Base-by-base conservation (phyloP, 2,113 vertebrate species). In the Eclectus roratus region DNA sequence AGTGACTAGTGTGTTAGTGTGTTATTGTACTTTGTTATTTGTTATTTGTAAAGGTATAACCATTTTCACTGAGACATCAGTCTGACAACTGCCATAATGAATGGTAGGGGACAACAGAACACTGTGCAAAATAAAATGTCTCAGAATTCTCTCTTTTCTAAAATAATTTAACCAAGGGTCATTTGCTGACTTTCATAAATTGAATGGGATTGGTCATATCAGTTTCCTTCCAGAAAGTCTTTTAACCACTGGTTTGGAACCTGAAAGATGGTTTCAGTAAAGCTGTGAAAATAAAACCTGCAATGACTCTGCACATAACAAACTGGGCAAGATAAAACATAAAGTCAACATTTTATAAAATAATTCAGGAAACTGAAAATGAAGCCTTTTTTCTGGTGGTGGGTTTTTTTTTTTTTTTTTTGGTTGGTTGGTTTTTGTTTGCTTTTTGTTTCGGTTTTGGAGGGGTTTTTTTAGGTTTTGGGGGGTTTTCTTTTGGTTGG, bases 321-420 rank as follows among this genome's bases (percentile, higher is more conserved):
- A 65, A 52, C 13, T 20, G 6, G 6, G 11, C 13, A 70, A 24
- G 12, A 21, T 56, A 80, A 91, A 82, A 28, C 9, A 33, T 8
- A 5, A 84, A 89, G 18, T 66, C 35, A 80, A 27, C 3, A n/a
- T 72, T 79, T 82, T 52, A 6, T 35, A 44, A 77, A 28, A n/a
- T 17, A 53, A 53, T 39, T 44, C 17, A 65, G 46, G 77, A 90
- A 80, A 50, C 2, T 43, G 10, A 55, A 93, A 83, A 49, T 1
- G 3, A 56, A 65, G 6, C 1, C 1, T 41, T 65, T 18, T 76
- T n/a, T 69, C 25, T 17, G 37, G 37, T 33, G 4, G 35, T 0
- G 1, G 19, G 17, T n/a, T 17, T 8, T 77, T 79, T n/a, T n/a
- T 5, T 9, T 53, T 17, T 18, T 29, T 29, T 31, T 56, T 56